Base-by-base conservation (phyloP, 2,888 invertebrate genomes). In the Chrysolina haemoptera region DNA sequence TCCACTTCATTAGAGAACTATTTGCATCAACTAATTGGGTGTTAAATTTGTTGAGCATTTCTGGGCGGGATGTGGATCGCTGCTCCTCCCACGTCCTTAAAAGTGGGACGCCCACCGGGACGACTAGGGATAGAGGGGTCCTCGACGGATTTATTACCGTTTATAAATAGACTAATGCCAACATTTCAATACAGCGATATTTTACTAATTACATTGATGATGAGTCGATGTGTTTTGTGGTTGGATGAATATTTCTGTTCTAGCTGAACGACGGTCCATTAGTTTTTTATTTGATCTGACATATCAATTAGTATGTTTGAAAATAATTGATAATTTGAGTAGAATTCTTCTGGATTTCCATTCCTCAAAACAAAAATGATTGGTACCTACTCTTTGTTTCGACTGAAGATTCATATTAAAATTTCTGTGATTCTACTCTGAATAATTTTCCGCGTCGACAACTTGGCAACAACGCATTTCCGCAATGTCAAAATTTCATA, bases 41-140 rank as follows among this genome's bases (percentile, higher is more conserved):
- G 80, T 80, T 77, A 79, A 78, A 80, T 80, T 73, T 48, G 72
- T 62, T 48, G 62, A 67, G 68, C 46, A 43, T 59, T 41, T 35
- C 43, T 59, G 67, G 76, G 76, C 75, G 75, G 73, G 73, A 70
- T 74, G 66, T 62, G 53, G 43, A 27, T 46, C 1, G 43, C 18
- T 10, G 74, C 82, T 78, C 83, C 83, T 76, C 83, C 83, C 77
- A 81, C 80, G 77, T 81, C 81, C 81, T 81, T 79, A 81, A 76
- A 79, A 81, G 79, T 76, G 63, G 48, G 62, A 75, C 75, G 76
- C 81, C 81, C 79, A 81, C 76, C 79, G 76, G 74, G 40, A 65
- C 35, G 16, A 12, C 20, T 35, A 55, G 46, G 67, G 53, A 20
- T 53, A 35, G 22, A 43, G 65, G 65, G 48, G 48, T 20, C 46